These are phyloP conservation scores for Myotis daubentonii DNA, from an alignment of 2,797 vertebrate genomes.

Conservation along the genomic window DNA sequence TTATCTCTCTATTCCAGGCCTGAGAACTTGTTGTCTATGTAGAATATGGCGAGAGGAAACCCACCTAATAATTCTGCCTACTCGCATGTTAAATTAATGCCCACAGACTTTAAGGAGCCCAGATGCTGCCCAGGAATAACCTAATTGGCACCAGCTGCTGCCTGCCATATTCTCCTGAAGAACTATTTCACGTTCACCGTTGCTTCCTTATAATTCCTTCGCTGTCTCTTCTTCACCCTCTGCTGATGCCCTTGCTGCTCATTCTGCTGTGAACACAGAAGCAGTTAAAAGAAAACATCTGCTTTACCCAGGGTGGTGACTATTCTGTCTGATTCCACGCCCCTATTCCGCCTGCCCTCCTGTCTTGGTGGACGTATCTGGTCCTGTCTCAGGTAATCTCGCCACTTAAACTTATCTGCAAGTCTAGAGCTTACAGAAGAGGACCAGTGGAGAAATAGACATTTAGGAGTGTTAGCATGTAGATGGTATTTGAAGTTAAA, in stretches of 20 bases:
- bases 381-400: neutral
- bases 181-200: neutral
- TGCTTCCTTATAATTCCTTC: neutral
- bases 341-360: neutral
- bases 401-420: neutral
- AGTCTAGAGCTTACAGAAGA: neutral
- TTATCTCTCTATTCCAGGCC: neutral
- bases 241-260: neutral
- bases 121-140: neutral
- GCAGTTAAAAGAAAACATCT: neutral
- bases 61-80: neutral
- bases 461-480: neutral
- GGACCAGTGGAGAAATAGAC: neutral
- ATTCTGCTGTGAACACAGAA: neutral
- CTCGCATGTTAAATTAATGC: constrained; percentile 8
- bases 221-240: neutral
- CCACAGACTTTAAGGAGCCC: neutral
- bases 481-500: neutral
- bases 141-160: neutral
- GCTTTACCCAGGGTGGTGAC: neutral
- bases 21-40: neutral
- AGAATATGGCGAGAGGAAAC: neutral
- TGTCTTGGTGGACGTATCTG: neutral
- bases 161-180: neutral
- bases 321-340: neutral